These are phyloP conservation scores for Acholoe squamosa DNA, from an alignment of 2,888 invertebrate genomes.

Conservation along the genomic window DNA sequence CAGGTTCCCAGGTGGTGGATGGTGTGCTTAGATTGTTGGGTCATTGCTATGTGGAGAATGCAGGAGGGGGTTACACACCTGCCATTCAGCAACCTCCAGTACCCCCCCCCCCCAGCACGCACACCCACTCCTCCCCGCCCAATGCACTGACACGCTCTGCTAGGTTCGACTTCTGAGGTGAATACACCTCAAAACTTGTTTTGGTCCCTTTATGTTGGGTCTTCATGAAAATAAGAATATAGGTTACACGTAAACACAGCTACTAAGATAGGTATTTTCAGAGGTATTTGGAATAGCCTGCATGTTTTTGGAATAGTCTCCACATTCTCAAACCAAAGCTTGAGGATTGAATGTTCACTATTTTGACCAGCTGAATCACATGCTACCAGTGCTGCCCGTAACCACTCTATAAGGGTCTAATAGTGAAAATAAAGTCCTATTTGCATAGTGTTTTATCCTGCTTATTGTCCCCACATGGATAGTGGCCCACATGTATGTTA, in stretches of 20 bases:
- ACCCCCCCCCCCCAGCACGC: background rate
- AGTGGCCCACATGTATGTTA: no score
- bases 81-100: background rate
- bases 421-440: no score
- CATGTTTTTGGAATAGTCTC: no score
- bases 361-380: no score
- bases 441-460: no score
- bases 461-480: no score
- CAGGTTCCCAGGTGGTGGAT: background rate
- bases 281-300: no score
- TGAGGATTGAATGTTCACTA: no score
- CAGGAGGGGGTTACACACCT: conserved; percentile 1
- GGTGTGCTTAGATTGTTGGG: background rate
- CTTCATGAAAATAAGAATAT: background rate
- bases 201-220: conserved; percentile 3
- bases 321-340: no score
- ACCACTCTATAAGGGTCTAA: no score
- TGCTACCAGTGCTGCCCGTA: no score
- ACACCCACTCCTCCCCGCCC: background rate
- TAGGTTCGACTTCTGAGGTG: background rate
- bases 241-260: background rate
- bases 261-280: no score
- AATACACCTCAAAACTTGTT: background rate
- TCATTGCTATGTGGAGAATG: conserved; percentile 27
- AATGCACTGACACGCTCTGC: background rate